Evolutionary conservation across 2,797 vertebrate species (phyloP), one percentile per base, ranked within the genome.

Genomic region (Characodon lateralis): DNA sequence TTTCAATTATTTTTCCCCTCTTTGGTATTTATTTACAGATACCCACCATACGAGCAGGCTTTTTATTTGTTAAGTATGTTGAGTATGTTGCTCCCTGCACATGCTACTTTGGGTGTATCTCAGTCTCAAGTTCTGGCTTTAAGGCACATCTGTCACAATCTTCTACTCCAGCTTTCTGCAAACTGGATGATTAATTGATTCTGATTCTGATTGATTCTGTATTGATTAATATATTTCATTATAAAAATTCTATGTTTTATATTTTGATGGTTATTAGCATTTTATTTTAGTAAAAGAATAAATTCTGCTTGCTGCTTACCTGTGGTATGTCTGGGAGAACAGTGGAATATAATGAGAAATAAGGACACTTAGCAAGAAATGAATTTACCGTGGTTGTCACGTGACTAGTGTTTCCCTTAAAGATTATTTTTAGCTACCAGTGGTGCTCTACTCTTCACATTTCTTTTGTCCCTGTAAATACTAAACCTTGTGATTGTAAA

Each of bases 11-110:
- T 87, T 83, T 82, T 75, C 41, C 26, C 28, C 6, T 56, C 71
- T 83, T 83, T 90, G 89, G 87, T 91, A 91, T 93, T 93, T 92
- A 91, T 89, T 89, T 90, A 79, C 90, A 91, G 87, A 90, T 90
- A 88, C 91, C 89, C 84, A 89, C 90, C 84, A 79, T 78, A 79
- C 84, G 85, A 89, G 80, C 72, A 4, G 76, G 85, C 6, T 8
- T 55, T 55, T 55, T 18, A 24, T 22, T 55, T 22, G 7, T 24
- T 55, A 22, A 35, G 35, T 35, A 35, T 3, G 35, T 35, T 35
- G 53, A 24, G 53, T 55, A 24, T 24, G 53, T 24, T 55, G 50
- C 50, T 51, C 50, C 50, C 50, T 51, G 2, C 50, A 51, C 50
- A 12, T 18, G 50, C 16, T 10, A 18, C 13, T 51, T 51, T 51